phyloP scores from a whole-genome alignment of 1,140 invertebrate genomes.

The Heliconius melpomene region DNA sequence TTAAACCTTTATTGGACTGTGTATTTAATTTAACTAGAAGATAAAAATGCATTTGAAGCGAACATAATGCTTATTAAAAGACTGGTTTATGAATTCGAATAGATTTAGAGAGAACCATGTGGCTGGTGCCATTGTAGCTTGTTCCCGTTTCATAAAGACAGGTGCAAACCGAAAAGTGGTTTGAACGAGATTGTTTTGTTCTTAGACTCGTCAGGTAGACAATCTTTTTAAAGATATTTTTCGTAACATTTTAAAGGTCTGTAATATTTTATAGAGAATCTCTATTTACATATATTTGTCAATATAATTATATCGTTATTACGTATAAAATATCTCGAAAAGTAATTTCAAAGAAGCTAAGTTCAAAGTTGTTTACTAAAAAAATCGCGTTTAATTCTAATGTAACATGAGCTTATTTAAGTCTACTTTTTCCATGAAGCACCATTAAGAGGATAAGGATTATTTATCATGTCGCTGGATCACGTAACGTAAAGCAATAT shows the following conservation, averaged over 20 bases:
- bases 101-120: conserved; percentile 15
- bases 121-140: conserved; percentile 26
- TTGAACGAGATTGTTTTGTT: conserved; percentile 51
- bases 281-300: too few relatives aligned
- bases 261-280: background rate
- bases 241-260: background rate
- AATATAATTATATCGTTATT: background rate
- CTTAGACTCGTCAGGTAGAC: conserved; percentile 54
- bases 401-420: conserved; percentile 33
- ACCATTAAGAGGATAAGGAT: conserved; percentile 3
- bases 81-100: conserved; percentile 9
- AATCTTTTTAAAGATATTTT: conserved; percentile 20
- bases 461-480: background rate
- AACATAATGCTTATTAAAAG: background rate
- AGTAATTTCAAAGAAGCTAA: background rate
- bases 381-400: conserved; percentile 22
- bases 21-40: background rate
- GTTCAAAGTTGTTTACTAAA: background rate
- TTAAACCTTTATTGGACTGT: background rate
- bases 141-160: conserved; percentile 49
- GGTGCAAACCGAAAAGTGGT: conserved; percentile 65
- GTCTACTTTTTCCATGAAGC: background rate
- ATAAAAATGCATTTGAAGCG: background rate
- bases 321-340: background rate
- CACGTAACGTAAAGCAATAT: background rate